phyloP scores from a whole-genome alignment of 2,113 vertebrate species.

The Dolichallabes microphthalmus region DNA sequence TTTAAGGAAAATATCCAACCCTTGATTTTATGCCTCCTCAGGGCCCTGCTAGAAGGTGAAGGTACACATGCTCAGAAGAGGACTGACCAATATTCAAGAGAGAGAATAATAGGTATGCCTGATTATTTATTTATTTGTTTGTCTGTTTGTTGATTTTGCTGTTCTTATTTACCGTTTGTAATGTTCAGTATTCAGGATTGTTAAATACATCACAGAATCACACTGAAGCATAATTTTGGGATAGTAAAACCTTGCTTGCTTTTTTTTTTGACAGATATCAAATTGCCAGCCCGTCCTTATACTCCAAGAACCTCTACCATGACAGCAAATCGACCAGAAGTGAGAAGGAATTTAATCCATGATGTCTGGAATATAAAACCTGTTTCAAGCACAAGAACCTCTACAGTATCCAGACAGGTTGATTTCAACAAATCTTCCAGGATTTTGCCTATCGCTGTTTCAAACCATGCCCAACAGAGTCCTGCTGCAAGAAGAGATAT shows the following conservation, averaged over 20 bases:
- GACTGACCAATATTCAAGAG: conserved; percentile 66
- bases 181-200: neutral
- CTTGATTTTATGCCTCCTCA: conserved; percentile 62
- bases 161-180: neutral
- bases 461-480: conserved; percentile 63
- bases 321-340: conserved; percentile 65
- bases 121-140: neutral
- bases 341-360: conserved; percentile 64
- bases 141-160: neutral
- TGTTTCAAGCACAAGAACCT: conserved; percentile 60
- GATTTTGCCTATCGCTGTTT: conserved; percentile 61
- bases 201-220: neutral
- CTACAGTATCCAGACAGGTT: conserved; percentile 55
- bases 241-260: conserved; percentile 28
- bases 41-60: conserved; percentile 88
- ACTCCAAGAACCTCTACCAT: conserved; percentile 66
- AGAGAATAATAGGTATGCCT: conserved; percentile 74
- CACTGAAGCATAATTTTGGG: neutral
- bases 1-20: neutral
- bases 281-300: conserved; percentile 70
- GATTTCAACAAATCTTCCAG: conserved; percentile 62
- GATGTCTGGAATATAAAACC: conserved; percentile 68
- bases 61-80: conserved; percentile 72
- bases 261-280: conserved; percentile 74
- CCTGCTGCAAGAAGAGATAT: conserved; percentile 72